Base-by-base conservation (phyloP, 2,888 invertebrate species). In the Cantharis flavilabris region DNA sequence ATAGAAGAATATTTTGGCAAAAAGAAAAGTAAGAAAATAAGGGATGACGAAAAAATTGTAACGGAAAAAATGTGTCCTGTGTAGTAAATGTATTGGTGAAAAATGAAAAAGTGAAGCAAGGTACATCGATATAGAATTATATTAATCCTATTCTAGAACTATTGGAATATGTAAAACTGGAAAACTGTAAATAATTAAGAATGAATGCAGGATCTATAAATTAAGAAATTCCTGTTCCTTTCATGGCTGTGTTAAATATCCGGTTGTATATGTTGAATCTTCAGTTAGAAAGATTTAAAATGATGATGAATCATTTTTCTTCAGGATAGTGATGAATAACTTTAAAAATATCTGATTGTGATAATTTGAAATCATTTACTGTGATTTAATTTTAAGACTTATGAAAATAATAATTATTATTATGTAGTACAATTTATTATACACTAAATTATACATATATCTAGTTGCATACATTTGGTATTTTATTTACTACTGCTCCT, bases 1-100 rank as follows among this genome's bases (percentile, higher is more conserved):
- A 90, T 91, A 71, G 89, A 90, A 79, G 89, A 88, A 9, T 85
- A 88, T 81, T 91, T 90, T 78, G 85, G 83, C 30, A 80, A 63
- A 80, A 80, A 62, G 80, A 82, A 79, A 85, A 80, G 77, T 16
- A 9, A 26, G n/a, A 26, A 10, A 3, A 1, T 0, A n/a, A 67
- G 3, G 3, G n/a, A n/a, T 23, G 65, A 67, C 13, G 65, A 67
- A 5, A 67, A 23, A 23, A 67, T 7, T 67, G 13, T 49, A 7
- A 49, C 9, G n/a, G 49, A 49, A n/a, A 49, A 49, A 49, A 7
- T n/a, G n/a, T 49, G 65, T 23, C n/a, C 65, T n/a, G 65, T 23
- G 65, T 67, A 67, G 23, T 49, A 23, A 65, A 16, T 23, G n/a
- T 23, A 18, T 23, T 67, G 11, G 5, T 18, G 16, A 64, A 23